phyloP scores from a whole-genome alignment of 2,113 vertebrate species.

The Salvelinus namaycush region DNA sequence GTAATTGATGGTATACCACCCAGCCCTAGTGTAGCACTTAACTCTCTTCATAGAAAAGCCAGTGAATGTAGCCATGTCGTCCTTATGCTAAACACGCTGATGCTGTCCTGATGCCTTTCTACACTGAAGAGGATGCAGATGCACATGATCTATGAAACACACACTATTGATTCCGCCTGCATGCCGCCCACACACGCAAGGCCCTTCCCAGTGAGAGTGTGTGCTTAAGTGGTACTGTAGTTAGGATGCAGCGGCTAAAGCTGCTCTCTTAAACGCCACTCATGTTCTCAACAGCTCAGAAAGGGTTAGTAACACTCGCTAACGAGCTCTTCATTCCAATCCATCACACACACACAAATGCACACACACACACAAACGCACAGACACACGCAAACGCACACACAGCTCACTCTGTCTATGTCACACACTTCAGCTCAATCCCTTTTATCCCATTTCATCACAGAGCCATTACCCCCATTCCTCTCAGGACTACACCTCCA shows the following conservation, averaged over 20 bases:
- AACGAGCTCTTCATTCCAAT: slow-evolving; percentile 72
- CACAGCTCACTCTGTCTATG: neutral
- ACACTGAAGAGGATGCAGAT: slow-evolving; percentile 60
- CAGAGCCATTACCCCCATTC: too few species aligned
- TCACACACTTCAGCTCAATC: too few species aligned
- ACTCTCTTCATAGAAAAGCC: slow-evolving; percentile 49
- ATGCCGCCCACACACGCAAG: slow-evolving; percentile 67
- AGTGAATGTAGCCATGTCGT: slow-evolving; percentile 51
- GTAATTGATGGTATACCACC: too few species aligned
- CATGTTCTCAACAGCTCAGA: slow-evolving; percentile 64
- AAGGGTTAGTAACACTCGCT: slow-evolving; percentile 64
- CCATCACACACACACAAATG: slow-evolving; percentile 44
- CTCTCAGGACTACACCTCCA: too few species aligned
- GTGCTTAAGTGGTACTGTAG: slow-evolving; percentile 40
- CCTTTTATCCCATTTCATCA: too few species aligned
- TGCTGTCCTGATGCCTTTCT: slow-evolving; percentile 45
- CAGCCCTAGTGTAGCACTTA: slow-evolving; percentile 4
- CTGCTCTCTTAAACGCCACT: slow-evolving; percentile 66
- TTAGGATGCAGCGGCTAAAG: slow-evolving; percentile 64
- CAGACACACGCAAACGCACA: neutral
- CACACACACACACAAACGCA: slow-evolving; percentile 5
- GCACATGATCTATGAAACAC: slow-evolving; percentile 33
- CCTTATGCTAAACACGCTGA: slow-evolving; percentile 65
- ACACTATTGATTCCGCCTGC: slow-evolving; percentile 66
- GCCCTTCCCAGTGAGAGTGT: slow-evolving; percentile 59